These are phyloP conservation scores for Liolophura sinensis DNA, from an alignment of 1,140 invertebrate genomes.

Conservation along the genomic window DNA sequence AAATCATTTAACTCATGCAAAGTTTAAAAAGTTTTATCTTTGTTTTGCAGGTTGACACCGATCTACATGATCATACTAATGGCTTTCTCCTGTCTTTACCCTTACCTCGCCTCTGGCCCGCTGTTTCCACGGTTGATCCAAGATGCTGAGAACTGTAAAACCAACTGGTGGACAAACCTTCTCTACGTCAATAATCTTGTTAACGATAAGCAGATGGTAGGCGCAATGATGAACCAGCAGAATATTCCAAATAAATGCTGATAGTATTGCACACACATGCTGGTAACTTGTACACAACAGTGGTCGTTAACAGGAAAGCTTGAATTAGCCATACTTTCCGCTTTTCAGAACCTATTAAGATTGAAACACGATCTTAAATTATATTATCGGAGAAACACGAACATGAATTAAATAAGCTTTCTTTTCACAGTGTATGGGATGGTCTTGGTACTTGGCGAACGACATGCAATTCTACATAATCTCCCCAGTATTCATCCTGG, in stretches of 20 bases:
- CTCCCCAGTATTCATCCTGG: conserved; percentile 65
- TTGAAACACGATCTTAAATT: too few relatives aligned
- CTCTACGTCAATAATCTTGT: conserved; percentile 1
- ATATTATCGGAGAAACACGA: not conserved
- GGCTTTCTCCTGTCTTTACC: not conserved
- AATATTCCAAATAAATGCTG: too few relatives aligned
- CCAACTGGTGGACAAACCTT: conserved; percentile 5
- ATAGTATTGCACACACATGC: too few relatives aligned
- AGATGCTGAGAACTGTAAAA: not conserved
- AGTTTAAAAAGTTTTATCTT: too few relatives aligned
- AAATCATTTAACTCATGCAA: too few relatives aligned
- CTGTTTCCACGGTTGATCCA: not conserved
- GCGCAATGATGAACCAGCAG: not conserved
- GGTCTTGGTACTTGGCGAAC: conserved; percentile 79
- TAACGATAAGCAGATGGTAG: not conserved
- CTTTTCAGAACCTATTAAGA: too few relatives aligned
- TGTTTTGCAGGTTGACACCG: conserved; percentile 1
- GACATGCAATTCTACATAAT: conserved; percentile 79
- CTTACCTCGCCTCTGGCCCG: not conserved
- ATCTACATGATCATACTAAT: not conserved
- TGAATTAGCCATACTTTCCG: too few relatives aligned
- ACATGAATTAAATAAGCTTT: conserved; percentile 13
- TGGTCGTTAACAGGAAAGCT: too few relatives aligned
- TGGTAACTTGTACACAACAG: too few relatives aligned
- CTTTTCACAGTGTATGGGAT: conserved; percentile 70